Conservation (phyloP, 2,888 invertebrate species). For the Drosophila aldrichi region DNA sequence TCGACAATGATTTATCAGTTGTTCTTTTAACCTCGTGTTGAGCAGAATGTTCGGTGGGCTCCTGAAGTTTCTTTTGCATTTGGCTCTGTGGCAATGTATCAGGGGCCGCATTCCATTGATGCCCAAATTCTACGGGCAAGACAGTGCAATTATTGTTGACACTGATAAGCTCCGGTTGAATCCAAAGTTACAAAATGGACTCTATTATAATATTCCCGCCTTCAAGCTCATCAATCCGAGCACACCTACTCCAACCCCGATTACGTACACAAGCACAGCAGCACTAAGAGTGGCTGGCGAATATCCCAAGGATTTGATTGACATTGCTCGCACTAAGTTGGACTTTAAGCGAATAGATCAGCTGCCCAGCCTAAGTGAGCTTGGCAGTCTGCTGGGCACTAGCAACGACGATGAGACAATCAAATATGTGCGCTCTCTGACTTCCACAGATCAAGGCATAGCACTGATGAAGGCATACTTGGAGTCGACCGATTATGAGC, state of each 20-base stretch:
- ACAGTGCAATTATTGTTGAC: conserved; percentile 69
- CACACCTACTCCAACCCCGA: background rate
- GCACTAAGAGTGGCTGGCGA: conserved; percentile 39
- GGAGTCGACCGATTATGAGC: conserved; percentile 72
- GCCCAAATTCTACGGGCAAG: conserved; percentile 66
- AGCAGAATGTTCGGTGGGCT: conserved; percentile 43
- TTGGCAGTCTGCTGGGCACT: conserved; percentile 79
- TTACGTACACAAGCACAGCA: conserved; percentile 32
- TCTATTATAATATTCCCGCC: conserved; percentile 62
- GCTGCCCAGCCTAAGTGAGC: conserved; percentile 75
- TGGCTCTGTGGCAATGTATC: conserved; percentile 57
- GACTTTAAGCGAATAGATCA: conserved; percentile 72
- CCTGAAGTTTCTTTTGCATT: conserved; percentile 34
- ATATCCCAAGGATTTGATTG: conserved; percentile 78
- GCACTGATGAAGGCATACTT: conserved; percentile 78
- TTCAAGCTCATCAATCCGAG: conserved; percentile 64
- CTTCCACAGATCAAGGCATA: conserved; percentile 75
- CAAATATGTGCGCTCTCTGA: conserved; percentile 73
- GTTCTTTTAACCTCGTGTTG: conserved; percentile 52
- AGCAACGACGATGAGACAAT: conserved; percentile 73
- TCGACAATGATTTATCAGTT: conserved; percentile 46
- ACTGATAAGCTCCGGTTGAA: conserved; percentile 39
- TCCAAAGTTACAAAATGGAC: conserved; percentile 55
- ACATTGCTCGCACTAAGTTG: conserved; percentile 75
- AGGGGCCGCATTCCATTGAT: conserved; percentile 25